A percentile compares a stretch with the other conserved stretches of the same genome.
phyloP scores from a whole-genome alignment of 2,113 vertebrate genomes.

The Tachycineta bicolor region DNA sequence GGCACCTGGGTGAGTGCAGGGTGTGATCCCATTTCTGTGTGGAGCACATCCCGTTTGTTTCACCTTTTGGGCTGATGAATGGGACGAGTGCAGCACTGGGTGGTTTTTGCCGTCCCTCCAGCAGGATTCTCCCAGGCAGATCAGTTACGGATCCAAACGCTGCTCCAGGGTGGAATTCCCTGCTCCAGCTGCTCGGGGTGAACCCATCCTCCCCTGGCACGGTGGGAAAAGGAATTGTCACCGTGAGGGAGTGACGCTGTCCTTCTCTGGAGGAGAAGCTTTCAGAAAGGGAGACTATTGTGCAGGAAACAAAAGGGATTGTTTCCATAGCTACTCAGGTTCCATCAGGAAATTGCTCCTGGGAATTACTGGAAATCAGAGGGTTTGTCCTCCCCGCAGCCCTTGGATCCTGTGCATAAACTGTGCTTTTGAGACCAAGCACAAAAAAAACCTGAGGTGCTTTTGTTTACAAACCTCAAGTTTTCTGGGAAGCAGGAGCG shows the following conservation, averaged over 20 bases:
- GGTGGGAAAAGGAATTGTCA: no score
- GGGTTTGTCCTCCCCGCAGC: background rate
- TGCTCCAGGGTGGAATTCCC: background rate
- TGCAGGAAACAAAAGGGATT: background rate
- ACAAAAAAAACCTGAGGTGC: background rate
- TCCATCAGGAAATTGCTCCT: background rate
- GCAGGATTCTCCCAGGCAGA: background rate
- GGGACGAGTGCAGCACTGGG: background rate
- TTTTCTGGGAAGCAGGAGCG: background rate
- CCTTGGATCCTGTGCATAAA: background rate
- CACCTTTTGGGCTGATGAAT: no score
- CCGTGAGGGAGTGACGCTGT: background rate
- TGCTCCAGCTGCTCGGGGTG: background rate
- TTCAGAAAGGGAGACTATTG: background rate
- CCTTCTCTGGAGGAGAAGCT: background rate
- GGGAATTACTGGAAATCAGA: background rate
- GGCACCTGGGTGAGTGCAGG: no score
- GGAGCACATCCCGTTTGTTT: background rate
- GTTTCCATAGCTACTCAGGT: conserved; percentile 23
- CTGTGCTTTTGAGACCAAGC: background rate
- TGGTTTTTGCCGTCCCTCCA: no score
- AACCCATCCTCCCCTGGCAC: background rate
- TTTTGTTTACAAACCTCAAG: background rate
- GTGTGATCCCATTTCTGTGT: background rate
- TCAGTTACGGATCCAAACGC: background rate